Percentiles rank a stretch among this genome's conserved stretches.
These are phyloP conservation scores for Melanerpes formicivorus DNA, from an alignment of 2,113 vertebrate genomes.

Conservation along the genomic window DNA sequence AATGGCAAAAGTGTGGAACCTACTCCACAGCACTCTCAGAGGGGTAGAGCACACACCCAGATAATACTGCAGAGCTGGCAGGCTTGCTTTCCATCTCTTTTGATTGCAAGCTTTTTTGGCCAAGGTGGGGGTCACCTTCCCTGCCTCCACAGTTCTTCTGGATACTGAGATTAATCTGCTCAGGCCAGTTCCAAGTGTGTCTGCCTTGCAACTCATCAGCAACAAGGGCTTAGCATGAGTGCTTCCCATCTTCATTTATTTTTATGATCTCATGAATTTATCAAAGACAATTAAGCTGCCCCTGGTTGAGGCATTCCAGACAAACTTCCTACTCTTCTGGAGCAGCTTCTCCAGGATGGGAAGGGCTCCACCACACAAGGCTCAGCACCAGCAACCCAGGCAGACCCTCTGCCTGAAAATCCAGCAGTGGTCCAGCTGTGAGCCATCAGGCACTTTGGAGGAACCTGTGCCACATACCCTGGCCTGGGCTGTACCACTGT, in stretches of 20 bases:
- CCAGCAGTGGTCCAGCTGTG: accelerated
- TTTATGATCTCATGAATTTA: neutral
- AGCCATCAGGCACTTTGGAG: accelerated
- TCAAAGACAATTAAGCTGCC: neutral
- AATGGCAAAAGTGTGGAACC: accelerated
- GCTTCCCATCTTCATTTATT: neutral
- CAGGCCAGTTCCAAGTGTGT: neutral
- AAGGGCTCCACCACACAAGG: neutral
- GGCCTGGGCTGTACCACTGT: neutral
- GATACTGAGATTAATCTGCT: neutral
- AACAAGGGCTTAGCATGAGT: neutral
- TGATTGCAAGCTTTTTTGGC: neutral
- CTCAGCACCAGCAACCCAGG: neutral
- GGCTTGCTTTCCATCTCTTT: accelerated
- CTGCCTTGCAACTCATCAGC: neutral
- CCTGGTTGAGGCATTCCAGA: neutral
- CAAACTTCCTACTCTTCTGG: neutral
- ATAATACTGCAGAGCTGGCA: accelerated
- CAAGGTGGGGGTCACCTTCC: too few relatives aligned
- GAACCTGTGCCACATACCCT: neutral
- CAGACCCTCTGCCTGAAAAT: neutral
- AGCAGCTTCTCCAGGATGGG: neutral
- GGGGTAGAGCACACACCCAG: neutral
- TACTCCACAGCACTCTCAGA: accelerated
- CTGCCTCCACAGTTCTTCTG: neutral